Conservation (phyloP, 23 tunicate species). For the Diplosoma virens region DNA sequence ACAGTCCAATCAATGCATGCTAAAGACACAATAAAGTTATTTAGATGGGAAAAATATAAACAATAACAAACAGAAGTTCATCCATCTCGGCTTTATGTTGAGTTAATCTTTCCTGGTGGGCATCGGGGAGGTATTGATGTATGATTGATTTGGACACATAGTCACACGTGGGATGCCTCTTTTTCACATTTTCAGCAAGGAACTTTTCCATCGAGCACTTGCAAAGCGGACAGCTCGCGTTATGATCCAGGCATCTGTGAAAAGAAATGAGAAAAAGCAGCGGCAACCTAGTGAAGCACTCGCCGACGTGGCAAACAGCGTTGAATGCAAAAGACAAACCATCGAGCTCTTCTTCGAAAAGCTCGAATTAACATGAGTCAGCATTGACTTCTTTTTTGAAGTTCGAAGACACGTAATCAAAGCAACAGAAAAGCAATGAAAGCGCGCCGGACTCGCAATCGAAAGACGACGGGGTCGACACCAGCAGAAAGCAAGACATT, state of each 20-base stretch:
- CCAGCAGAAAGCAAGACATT: too few relatives aligned
- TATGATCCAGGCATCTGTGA: slow-evolving; percentile 73
- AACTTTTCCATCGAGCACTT: slow-evolving; percentile 49
- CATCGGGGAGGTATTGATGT: slow-evolving; percentile 50
- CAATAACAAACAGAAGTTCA: slow-evolving; percentile 37
- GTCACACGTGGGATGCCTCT: slow-evolving; percentile 49
- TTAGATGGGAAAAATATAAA: neutral
- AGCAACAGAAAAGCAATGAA: too few relatives aligned
- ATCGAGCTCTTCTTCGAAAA: too few relatives aligned
- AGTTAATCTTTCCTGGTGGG: slow-evolving; percentile 41
- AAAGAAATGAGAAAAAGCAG: too few relatives aligned
- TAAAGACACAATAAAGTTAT: neutral
- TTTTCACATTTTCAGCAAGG: slow-evolving; percentile 35
- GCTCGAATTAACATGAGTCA: too few relatives aligned
- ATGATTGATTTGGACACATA: slow-evolving; percentile 32
- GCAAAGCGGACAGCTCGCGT: slow-evolving; percentile 68
- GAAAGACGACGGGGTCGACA: too few relatives aligned
- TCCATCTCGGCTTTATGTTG: slow-evolving; percentile 68
- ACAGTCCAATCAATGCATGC: neutral
- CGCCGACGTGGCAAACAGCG: too few relatives aligned
- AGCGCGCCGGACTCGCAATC: too few relatives aligned
- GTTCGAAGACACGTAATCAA: too few relatives aligned
- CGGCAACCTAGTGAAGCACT: too few relatives aligned
- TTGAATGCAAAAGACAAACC: too few relatives aligned
- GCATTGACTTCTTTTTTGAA: too few relatives aligned